These are phyloP conservation scores for Olivierus martensii DNA, from an alignment of 1,140 invertebrate genomes.

Conservation along the genomic window DNA sequence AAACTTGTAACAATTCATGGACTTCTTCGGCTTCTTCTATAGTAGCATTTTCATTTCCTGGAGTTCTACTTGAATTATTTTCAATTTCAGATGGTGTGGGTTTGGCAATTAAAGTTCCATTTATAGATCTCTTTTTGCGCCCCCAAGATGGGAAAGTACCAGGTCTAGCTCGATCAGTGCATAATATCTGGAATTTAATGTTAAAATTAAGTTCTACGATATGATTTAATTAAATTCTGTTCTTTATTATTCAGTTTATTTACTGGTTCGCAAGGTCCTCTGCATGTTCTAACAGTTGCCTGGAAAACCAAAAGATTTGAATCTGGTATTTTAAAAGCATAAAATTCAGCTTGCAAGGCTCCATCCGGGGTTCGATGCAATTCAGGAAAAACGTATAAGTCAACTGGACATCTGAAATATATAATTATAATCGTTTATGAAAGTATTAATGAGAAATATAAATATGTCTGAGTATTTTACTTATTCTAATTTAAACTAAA, in stretches of 20 bases:
- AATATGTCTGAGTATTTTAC: too few relatives aligned
- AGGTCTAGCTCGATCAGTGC: slow-evolving; percentile 17
- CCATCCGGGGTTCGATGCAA: slow-evolving; percentile 68
- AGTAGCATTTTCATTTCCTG: slow-evolving; percentile 3
- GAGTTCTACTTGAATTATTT: neutral
- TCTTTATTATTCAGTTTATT: slow-evolving; percentile 4
- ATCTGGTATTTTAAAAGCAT: slow-evolving; percentile 89
- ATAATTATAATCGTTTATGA: too few relatives aligned
- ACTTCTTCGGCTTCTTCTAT: slow-evolving; percentile 23
- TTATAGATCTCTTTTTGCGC: slow-evolving; percentile 4
- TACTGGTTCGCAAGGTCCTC: slow-evolving; percentile 74
- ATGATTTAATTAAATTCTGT: neutral
- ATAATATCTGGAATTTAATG: slow-evolving; percentile 16
- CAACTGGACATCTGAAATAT: slow-evolving; percentile 60
- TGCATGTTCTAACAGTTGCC: slow-evolving; percentile 73
- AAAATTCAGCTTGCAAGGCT: slow-evolving; percentile 75
- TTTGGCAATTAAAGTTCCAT: neutral
- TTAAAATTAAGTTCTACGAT: neutral
- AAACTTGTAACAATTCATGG: slow-evolving; percentile 23
- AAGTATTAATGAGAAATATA: too few relatives aligned
- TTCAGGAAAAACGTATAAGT: slow-evolving; percentile 81
- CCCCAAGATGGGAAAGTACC: slow-evolving; percentile 24
- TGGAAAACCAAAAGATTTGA: slow-evolving; percentile 88
- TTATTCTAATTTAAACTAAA: too few relatives aligned
- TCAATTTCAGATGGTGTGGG: neutral